Base-by-base conservation (phyloP, 2,888 invertebrate species). In the Cosmopolites sordidus region DNA sequence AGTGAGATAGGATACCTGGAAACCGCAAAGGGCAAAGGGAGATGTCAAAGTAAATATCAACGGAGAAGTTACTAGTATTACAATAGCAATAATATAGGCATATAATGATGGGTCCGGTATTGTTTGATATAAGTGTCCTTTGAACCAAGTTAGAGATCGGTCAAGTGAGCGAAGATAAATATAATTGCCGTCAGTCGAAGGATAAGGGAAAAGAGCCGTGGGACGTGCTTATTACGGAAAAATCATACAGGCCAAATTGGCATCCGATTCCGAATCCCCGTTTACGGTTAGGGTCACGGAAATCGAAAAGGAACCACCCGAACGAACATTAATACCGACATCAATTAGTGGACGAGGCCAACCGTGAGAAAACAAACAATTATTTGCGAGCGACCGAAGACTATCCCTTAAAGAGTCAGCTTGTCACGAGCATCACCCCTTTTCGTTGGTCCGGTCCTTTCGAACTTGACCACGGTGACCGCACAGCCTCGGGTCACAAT, bases 321-420 rank as follows among this genome's bases (percentile, higher is more conserved):
- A 72, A 67, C 70, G 69, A 68, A 67, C 71, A 71, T 72, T 71
- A 72, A 72, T 73, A 68, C 71, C 65, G 69, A 71, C 69, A 73
- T 74, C 73, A 74, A 74, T 74, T 74, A 74, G 74, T 72, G 70
- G 67, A 68, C 66, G 70, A 69, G 67, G 61, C 69, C 65, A 68
- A 72, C 66, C 74, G 74, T 74, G 74, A 74, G 74, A 74, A 74
- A 73, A 73, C 74, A 74, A 74, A 74, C 73, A 74, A 74, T 74
- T 74, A 74, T 68, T 66, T 67, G 68, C 69, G 69, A 72, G 59
- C 67, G 65, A 65, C 54, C 52, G 66, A 66, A 65, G 65, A 68
- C 62, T 66, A 68, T 70, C 70, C 70, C 71, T 71, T 66, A 69
- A 68, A 62, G 70, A 69, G 71, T 71, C 70, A 64, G 67, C 66